Percentiles rank a stretch among this genome's conserved stretches.
phyloP scores from a whole-genome alignment of 2,797 vertebrate species.

The Ptychadena robeensis region DNA sequence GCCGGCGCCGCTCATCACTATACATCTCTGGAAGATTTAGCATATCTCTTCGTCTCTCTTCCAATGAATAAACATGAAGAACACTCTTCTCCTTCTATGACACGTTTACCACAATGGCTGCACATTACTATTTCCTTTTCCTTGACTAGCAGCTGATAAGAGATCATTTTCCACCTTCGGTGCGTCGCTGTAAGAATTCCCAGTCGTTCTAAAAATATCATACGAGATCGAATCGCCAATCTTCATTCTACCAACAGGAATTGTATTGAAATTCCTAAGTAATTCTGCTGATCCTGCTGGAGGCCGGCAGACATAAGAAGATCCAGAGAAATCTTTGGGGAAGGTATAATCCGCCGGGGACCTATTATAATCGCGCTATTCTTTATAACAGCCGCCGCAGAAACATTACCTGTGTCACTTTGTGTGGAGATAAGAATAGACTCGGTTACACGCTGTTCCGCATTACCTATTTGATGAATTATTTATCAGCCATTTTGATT shows the following conservation, averaged over 20 bases:
- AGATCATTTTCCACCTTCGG: not conserved
- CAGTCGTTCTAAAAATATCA: slow-evolving; percentile 32
- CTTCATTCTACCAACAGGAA: slow-evolving; percentile 19
- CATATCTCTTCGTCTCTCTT: not conserved
- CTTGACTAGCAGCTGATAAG: slow-evolving; percentile 22
- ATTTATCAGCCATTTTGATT: slow-evolving; percentile 37
- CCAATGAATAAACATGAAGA: not conserved
- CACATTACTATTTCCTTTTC: not conserved
- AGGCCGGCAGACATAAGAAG: not conserved
- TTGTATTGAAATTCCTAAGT: slow-evolving; percentile 24
- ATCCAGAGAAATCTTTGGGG: not conserved
- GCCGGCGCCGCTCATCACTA: too few species aligned
- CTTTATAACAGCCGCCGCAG: slow-evolving; percentile 7
- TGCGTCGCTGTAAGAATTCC: slow-evolving; percentile 23
- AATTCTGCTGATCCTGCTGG: slow-evolving; percentile 4
- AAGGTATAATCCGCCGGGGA: not conserved
- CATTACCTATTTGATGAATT: slow-evolving; percentile 41
- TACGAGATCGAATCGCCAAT: slow-evolving; percentile 20
- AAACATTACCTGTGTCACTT: slow-evolving; percentile 23
- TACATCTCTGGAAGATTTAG: not conserved
- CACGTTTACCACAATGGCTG: not conserved
- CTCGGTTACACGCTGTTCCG: slow-evolving; percentile 20
- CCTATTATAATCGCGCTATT: slow-evolving; percentile 11
- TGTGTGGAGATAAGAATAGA: slow-evolving; percentile 33
- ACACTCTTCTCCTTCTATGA: not conserved